Base-by-base conservation (phyloP, 2,113 vertebrate genomes). In the Tursiops truncatus region DNA sequence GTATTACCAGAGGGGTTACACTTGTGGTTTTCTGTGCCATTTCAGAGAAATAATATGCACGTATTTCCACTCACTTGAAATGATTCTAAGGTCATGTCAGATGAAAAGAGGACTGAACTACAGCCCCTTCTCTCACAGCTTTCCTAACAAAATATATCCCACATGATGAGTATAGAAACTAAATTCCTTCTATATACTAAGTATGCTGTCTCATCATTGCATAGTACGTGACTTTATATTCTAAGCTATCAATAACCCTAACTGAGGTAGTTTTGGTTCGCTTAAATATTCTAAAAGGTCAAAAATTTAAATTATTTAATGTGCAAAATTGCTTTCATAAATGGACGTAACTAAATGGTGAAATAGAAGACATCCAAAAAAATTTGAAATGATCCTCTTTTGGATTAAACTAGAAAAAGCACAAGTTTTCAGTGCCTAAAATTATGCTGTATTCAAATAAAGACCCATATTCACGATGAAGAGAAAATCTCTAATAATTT, bases 401-500 rank as follows among this genome's bases (percentile, higher is more conserved):
- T 73, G 63, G 62, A 63, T 47, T 47, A 31, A 81, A 94, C 6
- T 2, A 85, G 90, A 97, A 80, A 95, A 41, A 58, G 74, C n/a
- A 60, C 56, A 36, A 23, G 11, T 87, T 84, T 96, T 41, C 92
- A 96, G 86, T 63, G 47, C 90, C 91, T 80, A 95, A 95, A 96
- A 93, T 88, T 13, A 77, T 68, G 47, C 25, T 14, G 18, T 36
- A 31, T 60, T 71, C 36, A 90, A 96, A 76, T 63, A 67, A 95
- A 92, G 95, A 89, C 41, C 15, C 36, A 31, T 18, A 93, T 88
- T 65, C 97, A 95, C 90, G 62, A 83, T 94, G 65, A 97, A 98
- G 99, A 99, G 98, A 99, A 99, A 99, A 98, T 99, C 99, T 99
- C 99, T 99, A 99, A 99, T 99, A 99, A 99, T 99, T 99, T 99